Conservation (phyloP, 2,113 vertebrate genomes). For the Baryphthengus martii region DNA sequence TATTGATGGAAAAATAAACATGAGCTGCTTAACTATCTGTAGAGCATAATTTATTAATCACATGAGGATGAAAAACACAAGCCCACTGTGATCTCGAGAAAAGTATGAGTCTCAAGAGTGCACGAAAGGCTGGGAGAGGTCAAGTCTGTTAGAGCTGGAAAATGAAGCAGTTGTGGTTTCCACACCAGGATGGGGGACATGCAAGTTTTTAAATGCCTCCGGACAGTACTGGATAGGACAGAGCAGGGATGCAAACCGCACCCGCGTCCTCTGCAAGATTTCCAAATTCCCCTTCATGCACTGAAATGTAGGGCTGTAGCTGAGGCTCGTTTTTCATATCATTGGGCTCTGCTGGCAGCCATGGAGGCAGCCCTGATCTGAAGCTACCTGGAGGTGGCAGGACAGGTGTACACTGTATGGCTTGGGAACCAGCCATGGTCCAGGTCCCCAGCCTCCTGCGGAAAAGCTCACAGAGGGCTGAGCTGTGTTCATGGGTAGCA, state of each 20-base stretch:
- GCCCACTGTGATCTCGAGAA: neutral
- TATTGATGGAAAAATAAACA: slow-evolving; percentile 49
- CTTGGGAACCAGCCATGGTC: neutral
- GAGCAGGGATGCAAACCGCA: neutral
- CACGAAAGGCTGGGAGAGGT: slow-evolving; percentile 14
- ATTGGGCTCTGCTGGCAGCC: neutral
- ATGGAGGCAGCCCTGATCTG: neutral
- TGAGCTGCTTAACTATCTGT: slow-evolving; percentile 27
- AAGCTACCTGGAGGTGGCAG: neutral
- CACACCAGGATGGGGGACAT: neutral
- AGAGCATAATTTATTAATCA: slow-evolving; percentile 53
- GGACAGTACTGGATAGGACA: neutral
- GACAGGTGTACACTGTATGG: rapidly evolving
- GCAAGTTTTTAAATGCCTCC: neutral
- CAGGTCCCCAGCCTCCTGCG: neutral
- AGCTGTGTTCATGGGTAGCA: neutral
- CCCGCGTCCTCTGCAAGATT: neutral
- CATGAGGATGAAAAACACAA: slow-evolving; percentile 30
- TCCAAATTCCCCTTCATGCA: neutral
- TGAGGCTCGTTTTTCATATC: neutral
- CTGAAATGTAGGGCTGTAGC: neutral
- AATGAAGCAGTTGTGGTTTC: neutral
- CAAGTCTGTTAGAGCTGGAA: neutral
- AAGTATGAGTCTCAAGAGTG: slow-evolving; percentile 5
- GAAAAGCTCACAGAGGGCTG: neutral